A percentile compares a stretch with the other conserved stretches of the same genome.
phyloP scores from a whole-genome alignment of 1,140 invertebrate genomes.

The Octopus bimaculoides region DNA sequence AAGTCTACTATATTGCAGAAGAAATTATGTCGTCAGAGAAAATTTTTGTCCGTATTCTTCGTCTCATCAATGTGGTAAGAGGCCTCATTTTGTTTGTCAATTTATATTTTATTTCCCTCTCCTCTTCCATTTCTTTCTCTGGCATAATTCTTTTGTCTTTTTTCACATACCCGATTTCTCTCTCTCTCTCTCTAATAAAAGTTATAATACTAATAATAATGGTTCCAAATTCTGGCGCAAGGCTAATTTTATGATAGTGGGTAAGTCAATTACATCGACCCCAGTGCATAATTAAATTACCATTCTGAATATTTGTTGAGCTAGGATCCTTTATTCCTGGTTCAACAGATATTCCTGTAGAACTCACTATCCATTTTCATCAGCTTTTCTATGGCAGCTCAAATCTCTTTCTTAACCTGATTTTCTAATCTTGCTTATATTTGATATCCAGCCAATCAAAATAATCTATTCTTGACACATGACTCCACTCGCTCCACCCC shows the following conservation, averaged over 20 bases:
- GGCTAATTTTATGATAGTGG: not conserved
- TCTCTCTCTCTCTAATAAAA: not conserved
- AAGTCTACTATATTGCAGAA: slow-evolving; percentile 63
- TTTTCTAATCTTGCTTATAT: no score
- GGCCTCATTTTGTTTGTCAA: not conserved
- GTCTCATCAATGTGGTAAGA: slow-evolving; percentile 66
- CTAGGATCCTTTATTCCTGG: no score
- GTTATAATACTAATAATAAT: no score
- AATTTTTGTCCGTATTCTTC: slow-evolving; percentile 70
- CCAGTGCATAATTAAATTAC: no score
- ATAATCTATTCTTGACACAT: no score
- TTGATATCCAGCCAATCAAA: no score
- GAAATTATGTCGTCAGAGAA: slow-evolving; percentile 72
- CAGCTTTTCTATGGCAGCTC: no score
- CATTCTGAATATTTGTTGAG: no score
- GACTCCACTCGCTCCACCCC: no score
- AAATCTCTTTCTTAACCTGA: no score
- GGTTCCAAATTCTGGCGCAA: not conserved
- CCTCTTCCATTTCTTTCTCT: not conserved
- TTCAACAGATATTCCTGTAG: no score
- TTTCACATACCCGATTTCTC: not conserved
- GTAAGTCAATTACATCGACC: not conserved
- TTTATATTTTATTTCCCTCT: not conserved
- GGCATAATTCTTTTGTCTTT: not conserved
- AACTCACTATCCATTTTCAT: no score